Percentiles rank a stretch among this genome's conserved stretches.
phyloP scores from a whole-genome alignment of 2,797 vertebrate species.

The Chromobotia macracanthus region DNA sequence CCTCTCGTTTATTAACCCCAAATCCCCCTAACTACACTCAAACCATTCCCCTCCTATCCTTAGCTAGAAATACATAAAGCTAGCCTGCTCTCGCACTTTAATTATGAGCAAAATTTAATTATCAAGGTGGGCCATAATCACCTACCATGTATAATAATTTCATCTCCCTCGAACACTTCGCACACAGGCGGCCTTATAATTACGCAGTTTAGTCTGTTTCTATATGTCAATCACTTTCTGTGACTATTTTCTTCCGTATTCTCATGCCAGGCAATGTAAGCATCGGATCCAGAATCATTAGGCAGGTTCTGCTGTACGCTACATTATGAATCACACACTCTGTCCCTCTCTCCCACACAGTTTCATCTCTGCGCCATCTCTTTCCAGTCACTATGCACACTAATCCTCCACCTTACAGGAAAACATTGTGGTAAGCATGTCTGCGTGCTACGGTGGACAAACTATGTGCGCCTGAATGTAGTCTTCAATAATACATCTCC shows the following conservation, averaged over 20 bases:
- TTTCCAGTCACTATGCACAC: conserved; percentile 38
- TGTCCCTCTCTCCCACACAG: conserved; percentile 42
- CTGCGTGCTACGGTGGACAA: conserved; percentile 19
- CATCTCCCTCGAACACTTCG: background rate
- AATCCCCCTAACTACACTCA: conserved; percentile 31
- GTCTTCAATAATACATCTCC: conserved; percentile 67
- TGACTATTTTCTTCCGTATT: too few species aligned
- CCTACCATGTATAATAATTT: background rate
- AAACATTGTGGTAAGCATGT: conserved; percentile 27
- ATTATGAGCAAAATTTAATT: conserved; percentile 21
- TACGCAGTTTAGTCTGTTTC: too few species aligned
- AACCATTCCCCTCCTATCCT: conserved; percentile 34
- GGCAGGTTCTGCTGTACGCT: conserved; percentile 27
- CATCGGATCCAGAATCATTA: conserved; percentile 39
- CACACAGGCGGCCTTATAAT: background rate
- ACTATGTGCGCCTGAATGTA: conserved; percentile 25
- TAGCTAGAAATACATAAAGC: conserved; percentile 3
- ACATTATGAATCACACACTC: conserved; percentile 48
- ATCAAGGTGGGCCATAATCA: conserved; percentile 4
- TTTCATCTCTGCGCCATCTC: conserved; percentile 47
- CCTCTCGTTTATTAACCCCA: conserved; percentile 61
- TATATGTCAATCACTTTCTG: conserved; percentile 4
- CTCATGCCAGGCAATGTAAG: conserved; percentile 40
- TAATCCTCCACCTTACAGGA: conserved; percentile 50
- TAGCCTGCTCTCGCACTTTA: background rate